These are phyloP conservation scores for Diadromus collaris DNA, from an alignment of 2,888 invertebrate genomes.

Conservation along the genomic window DNA sequence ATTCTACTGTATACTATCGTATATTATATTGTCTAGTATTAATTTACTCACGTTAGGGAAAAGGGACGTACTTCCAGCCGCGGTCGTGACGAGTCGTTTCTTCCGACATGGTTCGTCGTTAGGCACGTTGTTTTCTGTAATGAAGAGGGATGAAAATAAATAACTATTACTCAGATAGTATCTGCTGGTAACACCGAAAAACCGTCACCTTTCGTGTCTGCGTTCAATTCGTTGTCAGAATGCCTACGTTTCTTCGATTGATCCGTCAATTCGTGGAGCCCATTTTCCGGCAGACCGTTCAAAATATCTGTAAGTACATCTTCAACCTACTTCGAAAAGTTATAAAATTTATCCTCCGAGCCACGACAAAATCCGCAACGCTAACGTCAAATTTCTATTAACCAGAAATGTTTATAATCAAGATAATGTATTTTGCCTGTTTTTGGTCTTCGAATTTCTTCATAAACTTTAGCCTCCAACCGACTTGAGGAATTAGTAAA, in stretches of 20 bases:
- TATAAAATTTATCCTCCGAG: not conserved
- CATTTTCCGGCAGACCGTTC: constrained; percentile 1
- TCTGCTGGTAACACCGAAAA: not conserved
- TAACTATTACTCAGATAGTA: not conserved
- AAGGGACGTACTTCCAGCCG: constrained; percentile 9
- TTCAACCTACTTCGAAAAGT: constrained; percentile 3
- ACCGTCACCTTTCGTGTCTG: constrained; percentile 3
- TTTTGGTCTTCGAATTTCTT: constrained; percentile 2
- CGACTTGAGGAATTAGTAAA: constrained; percentile 10
- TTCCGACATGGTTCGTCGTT: not conserved
- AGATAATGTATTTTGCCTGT: constrained; percentile 2
- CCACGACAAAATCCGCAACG: not conserved
- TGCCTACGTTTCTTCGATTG: constrained; percentile 8
- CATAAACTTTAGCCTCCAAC: constrained; percentile 15
- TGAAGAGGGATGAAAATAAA: too few relatives aligned
- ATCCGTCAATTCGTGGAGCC: not conserved
- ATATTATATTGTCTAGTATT: not conserved
- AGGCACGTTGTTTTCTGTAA: constrained; percentile 3
- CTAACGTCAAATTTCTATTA: not conserved
- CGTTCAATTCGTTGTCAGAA: constrained; percentile 6
- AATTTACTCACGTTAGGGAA: constrained; percentile 12
- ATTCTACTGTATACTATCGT: not conserved
- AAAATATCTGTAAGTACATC: constrained; percentile 15
- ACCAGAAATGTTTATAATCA: not conserved
- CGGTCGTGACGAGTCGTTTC: constrained; percentile 5